Percentiles rank a stretch among this genome's conserved stretches.
Conservation (phyloP, 2,113 vertebrate species). For the Tragelaphus buxtoni region DNA sequence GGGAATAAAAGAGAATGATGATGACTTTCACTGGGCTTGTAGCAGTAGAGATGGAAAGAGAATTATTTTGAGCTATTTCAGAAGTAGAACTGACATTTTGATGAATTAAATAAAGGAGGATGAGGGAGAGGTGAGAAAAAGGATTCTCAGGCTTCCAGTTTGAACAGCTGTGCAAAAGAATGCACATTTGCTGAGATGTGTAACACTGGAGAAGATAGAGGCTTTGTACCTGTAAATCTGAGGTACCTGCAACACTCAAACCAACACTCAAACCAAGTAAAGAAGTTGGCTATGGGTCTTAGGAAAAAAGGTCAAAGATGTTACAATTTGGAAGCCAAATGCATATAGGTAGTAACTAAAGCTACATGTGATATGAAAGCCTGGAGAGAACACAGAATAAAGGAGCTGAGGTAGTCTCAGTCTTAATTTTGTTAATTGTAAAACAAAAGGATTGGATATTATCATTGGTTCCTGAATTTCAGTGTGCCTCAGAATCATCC, state of each 20-base stretch:
- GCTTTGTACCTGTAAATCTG: background rate
- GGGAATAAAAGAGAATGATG: background rate
- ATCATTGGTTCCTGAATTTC: background rate
- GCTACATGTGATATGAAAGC: background rate
- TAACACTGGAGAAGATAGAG: background rate
- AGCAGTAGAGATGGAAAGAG: background rate
- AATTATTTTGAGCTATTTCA: constrained; percentile 11
- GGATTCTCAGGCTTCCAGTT: background rate
- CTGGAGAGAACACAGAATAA: background rate
- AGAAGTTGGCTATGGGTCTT: background rate
- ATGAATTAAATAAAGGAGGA: background rate
- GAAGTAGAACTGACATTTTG: background rate
- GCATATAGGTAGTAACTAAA: background rate
- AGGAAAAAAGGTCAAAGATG: background rate
- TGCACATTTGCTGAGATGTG: background rate
- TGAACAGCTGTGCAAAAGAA: background rate
- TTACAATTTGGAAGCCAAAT: background rate
- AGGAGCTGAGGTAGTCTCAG: background rate
- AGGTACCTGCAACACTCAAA: background rate
- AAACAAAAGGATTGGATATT: background rate
- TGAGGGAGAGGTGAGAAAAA: background rate
- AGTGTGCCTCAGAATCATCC: background rate
- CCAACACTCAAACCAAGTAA: background rate
- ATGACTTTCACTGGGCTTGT: background rate
- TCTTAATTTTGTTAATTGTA: background rate